Base-by-base conservation (phyloP, 2,888 invertebrate genomes). In the Unio delphinus region DNA sequence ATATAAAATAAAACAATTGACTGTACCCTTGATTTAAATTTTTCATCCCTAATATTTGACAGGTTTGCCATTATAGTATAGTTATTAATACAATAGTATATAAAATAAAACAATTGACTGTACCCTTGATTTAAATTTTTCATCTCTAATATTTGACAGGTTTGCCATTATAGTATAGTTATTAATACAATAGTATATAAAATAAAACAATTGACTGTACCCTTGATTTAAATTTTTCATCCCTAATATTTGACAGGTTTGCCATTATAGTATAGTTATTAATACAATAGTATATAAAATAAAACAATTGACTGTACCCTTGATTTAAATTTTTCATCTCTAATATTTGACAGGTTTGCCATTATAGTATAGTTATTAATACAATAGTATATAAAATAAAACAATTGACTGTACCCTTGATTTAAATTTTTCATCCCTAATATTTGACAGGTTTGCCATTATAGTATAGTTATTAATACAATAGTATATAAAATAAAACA, bases 331-430 rank as follows among this genome's bases (percentile, higher is more conserved):
- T 85, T 84, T 65, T 83, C 88, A 76, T 91, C 91, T 61, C 82
- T 88, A 60, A 91, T 83, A 71, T 89, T 88, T 61, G 86, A 84
- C 54, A 91, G 79, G 81, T 92, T 92, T 30, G 91, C n/a, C n/a
- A n/a, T n/a, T n/a, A 23, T 23, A 23, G 23, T 23, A 23, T 23
- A 23, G 23, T 23, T 23, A 23, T 23, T 23, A 23, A 23, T 23
- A 23, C 23, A 23, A 23, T 23, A 23, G 23, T 23, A 23, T 23
- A 23, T 23, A 23, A 23, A 23, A 23, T 23, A 23, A 23, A 23
- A 23, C 23, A 23, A 23, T 23, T 23, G 23, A 23, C 23, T 23
- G 23, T 23, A 23, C 23, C 23, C 23, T 23, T 23, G 23, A 23
- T 23, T 23, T 23, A 23, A 23, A 23, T 23, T 23, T 23, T 23